Conservation (phyloP, 2,888 invertebrate genomes). For the Campopleginae sp. region DNA sequence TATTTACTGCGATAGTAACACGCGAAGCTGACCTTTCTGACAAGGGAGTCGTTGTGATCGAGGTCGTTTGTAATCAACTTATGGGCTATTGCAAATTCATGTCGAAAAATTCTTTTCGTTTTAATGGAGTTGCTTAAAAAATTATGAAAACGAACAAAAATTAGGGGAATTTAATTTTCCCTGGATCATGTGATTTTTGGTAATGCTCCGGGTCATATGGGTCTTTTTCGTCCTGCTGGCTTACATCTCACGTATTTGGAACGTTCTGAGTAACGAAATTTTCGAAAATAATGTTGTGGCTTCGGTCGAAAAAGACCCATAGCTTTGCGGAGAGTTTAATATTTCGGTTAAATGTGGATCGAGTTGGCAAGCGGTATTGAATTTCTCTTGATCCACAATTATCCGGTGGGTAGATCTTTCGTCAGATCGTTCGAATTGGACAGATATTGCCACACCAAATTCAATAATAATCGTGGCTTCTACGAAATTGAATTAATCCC, state of each 20-base stretch:
- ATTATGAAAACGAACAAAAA: not conserved
- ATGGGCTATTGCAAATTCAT: conserved; percentile 15
- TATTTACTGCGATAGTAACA: conserved; percentile 28
- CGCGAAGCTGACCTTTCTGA: conserved; percentile 56
- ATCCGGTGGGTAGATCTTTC: conserved; percentile 7
- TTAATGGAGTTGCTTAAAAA: not conserved
- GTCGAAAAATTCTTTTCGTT: not conserved
- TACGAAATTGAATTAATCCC: not conserved
- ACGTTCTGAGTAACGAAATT: too few relatives aligned
- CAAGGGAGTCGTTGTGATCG: conserved; percentile 19
- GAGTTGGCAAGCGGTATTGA: not conserved
- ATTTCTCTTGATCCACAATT: not conserved
- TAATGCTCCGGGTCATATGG: too few relatives aligned
- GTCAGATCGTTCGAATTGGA: conserved; percentile 36
- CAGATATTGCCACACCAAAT: conserved; percentile 33
- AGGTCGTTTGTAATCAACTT: conserved; percentile 16
- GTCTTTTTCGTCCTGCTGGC: too few relatives aligned
- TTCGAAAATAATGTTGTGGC: too few relatives aligned
- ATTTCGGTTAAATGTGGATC: not conserved
- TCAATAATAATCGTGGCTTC: not conserved
- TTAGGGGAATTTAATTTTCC: not conserved
- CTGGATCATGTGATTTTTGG: too few relatives aligned
- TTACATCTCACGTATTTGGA: too few relatives aligned
- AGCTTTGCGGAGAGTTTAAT: too few relatives aligned
- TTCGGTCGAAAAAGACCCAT: too few relatives aligned